Conservation (phyloP, 2,888 invertebrate species). For the Steinernema carpocapsae region DNA sequence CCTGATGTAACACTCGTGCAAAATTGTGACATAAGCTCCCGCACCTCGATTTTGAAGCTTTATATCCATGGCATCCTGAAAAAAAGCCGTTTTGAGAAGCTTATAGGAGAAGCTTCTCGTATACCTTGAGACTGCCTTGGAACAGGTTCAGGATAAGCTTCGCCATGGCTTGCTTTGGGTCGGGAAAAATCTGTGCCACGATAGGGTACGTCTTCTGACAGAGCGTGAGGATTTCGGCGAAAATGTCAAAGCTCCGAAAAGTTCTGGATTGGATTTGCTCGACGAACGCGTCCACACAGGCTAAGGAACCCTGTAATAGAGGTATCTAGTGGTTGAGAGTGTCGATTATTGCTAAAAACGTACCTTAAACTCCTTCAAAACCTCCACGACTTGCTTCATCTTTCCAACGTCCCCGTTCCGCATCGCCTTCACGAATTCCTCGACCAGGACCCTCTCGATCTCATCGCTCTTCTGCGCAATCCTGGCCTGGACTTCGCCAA, state of each 20-base stretch:
- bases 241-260: slow-evolving; percentile 85
- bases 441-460: slow-evolving; percentile 77
- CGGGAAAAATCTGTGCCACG: slow-evolving; percentile 82
- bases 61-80: slow-evolving; percentile 79
- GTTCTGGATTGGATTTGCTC: slow-evolving; percentile 81
- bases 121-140: slow-evolving; percentile 77
- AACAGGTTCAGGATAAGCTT: slow-evolving; percentile 96
- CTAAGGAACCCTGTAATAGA: slow-evolving; percentile 79
- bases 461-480: slow-evolving; percentile 67
- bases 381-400: slow-evolving; percentile 90
- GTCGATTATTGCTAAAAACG: background rate
- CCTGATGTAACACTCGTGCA: slow-evolving; percentile 89
- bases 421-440: slow-evolving; percentile 90
- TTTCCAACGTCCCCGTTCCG: slow-evolving; percentile 77
- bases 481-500: slow-evolving; percentile 61
- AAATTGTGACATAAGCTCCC: slow-evolving; percentile 84
- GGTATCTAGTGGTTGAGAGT: background rate
- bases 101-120: too few species aligned
- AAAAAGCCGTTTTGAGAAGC: too few species aligned
- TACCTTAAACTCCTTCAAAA: slow-evolving; percentile 88
- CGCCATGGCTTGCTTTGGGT: slow-evolving; percentile 94
- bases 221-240: slow-evolving; percentile 84
- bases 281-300: slow-evolving; percentile 94
- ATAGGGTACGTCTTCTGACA: slow-evolving; percentile 83
- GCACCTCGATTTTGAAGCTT: slow-evolving; percentile 82